Evolutionary conservation across 2,888 invertebrate species (phyloP), one percentile per base, ranked within the genome.

Genomic region (Busseola fusca): DNA sequence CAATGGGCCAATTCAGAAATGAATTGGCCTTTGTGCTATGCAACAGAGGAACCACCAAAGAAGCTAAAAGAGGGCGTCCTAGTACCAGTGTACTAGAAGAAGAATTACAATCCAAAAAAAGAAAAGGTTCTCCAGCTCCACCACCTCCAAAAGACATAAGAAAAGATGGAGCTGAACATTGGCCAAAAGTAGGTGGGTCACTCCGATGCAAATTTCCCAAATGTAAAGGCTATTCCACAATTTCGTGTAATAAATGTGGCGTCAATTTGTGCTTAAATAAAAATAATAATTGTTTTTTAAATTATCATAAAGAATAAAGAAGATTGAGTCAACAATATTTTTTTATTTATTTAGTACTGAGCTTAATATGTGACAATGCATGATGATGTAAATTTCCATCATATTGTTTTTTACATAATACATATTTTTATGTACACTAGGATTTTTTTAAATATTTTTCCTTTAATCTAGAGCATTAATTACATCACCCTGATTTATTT

Each of bases 181-280:
- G 88, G 88, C 87, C 87, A 87, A 86, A 69, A 88, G 87, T 88
- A 80, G 88, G 87, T 86, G 85, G 86, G 82, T 86, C 87, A 86
- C 87, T 88, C 81, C 83, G 86, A 84, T 88, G 88, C 86, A 89
- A 90, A 88, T 88, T 58, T 83, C 88, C 87, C 56, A 87, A 90
- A 87, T 88, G 87, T 72, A 89, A 87, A 87, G 88, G 87, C 67
- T 88, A 88, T 87, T 88, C 87, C 78, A 89, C 88, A 88, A 88
- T 88, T 68, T 84, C 84, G 54, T 88, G 87, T 82, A 84, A 1
- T 84, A 88, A 87, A 88, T 87, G 89, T 87, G 78, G 85, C 14
- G 86, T 89, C 34, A 87, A 87, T 86, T 87, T 87, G 74, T 80
- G 86, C 79, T n/a, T 84, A 27, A 87, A 86, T 85, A 87, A 86